These are phyloP conservation scores for Marasmarcha lunaedactyla DNA, from an alignment of 2,888 invertebrate genomes.

Conservation along the genomic window DNA sequence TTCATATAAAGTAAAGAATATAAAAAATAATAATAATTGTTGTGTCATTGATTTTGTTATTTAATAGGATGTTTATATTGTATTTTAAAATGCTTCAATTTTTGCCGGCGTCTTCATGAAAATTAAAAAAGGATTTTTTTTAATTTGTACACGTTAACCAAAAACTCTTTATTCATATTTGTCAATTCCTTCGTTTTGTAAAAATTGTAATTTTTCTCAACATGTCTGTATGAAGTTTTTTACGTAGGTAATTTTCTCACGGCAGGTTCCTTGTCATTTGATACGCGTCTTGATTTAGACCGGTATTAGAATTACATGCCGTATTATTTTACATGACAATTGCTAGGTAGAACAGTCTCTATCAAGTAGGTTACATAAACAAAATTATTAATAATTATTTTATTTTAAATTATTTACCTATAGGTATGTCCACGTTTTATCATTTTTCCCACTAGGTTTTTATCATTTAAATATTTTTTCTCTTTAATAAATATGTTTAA, in stretches of 20 bases:
- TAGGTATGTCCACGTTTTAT: too few species aligned
- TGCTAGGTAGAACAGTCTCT: neutral
- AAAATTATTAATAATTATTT: neutral
- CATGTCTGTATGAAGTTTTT: too few species aligned
- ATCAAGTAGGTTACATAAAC: slow-evolving; percentile 3
- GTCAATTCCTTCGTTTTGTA: too few species aligned
- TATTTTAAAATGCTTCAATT: too few species aligned
- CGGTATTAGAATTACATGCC: slow-evolving; percentile 51
- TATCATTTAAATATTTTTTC: too few species aligned
- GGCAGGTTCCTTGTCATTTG: slow-evolving; percentile 27
- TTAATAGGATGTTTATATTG: neutral
- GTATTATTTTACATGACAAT: slow-evolving; percentile 42
- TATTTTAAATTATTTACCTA: neutral
- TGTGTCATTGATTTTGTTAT: neutral
- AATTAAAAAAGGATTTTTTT: too few species aligned
- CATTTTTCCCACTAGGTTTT: too few species aligned
- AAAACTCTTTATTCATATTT: too few species aligned
- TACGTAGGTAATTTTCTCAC: slow-evolving; percentile 39
- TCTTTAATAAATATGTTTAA: too few species aligned
- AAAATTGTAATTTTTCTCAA: too few species aligned
- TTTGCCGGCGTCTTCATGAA: too few species aligned
- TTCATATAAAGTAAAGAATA: slow-evolving; percentile 25
- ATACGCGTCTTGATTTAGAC: slow-evolving; percentile 39
- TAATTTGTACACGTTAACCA: too few species aligned
- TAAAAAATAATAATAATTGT: neutral